These are phyloP conservation scores for Didymodactylos carnosus DNA, from an alignment of 2,888 invertebrate species.

Conservation along the genomic window DNA sequence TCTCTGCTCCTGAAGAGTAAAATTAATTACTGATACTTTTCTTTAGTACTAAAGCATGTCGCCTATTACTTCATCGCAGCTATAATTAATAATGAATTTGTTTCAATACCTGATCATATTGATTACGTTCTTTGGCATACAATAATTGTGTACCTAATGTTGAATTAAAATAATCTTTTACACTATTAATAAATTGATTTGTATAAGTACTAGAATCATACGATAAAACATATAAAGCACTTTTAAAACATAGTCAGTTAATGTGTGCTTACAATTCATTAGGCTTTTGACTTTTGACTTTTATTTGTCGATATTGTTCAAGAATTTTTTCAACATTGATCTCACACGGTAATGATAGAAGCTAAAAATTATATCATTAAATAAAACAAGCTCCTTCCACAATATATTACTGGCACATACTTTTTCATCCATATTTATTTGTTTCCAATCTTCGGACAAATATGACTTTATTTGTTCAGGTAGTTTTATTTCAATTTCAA, in stretches of 20 bases:
- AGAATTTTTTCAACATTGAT: background rate
- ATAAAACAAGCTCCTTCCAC: background rate
- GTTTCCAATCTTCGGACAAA: background rate
- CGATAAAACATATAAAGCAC: too few species aligned
- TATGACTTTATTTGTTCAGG: background rate
- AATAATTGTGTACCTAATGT: background rate
- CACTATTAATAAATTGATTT: background rate
- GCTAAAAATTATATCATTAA: too few species aligned
- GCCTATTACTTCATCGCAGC: background rate
- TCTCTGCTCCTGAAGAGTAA: too few species aligned
- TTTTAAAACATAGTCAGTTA: too few species aligned
- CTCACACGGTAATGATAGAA: background rate
- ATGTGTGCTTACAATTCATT: background rate
- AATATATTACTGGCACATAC: background rate
- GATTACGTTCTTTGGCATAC: background rate
- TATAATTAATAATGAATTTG: background rate
- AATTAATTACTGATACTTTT: too few species aligned
- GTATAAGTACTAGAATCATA: background rate
- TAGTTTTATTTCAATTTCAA: background rate
- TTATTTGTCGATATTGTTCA: background rate
- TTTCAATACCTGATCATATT: background rate
- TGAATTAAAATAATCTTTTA: background rate
- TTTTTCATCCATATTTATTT: background rate
- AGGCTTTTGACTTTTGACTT: background rate
- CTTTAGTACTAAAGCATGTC: too few species aligned